These are phyloP conservation scores for Pollenia angustigena DNA, from an alignment of 2,888 invertebrate species.

Conservation along the genomic window DNA sequence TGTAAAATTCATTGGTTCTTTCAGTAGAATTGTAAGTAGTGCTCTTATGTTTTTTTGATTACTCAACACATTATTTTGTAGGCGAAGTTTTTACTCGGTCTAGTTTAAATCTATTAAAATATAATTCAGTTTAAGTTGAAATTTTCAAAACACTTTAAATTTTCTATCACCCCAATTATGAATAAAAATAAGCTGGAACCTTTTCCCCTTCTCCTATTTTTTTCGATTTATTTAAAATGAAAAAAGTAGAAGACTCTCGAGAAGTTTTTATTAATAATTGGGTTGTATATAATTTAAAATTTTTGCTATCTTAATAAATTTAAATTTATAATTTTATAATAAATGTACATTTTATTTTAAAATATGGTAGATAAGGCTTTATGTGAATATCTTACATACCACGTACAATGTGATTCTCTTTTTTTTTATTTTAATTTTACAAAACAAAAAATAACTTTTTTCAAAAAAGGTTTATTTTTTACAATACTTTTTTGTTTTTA, in stretches of 20 bases:
- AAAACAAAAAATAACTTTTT: background rate
- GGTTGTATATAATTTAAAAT: too few species aligned
- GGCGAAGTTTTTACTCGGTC: too few species aligned
- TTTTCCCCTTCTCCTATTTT: too few species aligned
- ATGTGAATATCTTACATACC: constrained; percentile 11
- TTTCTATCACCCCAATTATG: background rate
- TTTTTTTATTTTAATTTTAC: background rate
- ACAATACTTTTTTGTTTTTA: constrained; percentile 9
- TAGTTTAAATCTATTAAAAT: background rate
- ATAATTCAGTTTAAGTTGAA: background rate
- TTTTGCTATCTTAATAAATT: too few species aligned
- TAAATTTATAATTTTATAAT: background rate
- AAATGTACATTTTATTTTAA: constrained; percentile 5
- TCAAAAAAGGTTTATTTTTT: constrained; percentile 7
- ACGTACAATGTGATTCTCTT: constrained; percentile 40
- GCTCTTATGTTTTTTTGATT: too few species aligned
- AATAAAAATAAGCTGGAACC: too few species aligned
- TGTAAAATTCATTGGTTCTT: too few species aligned
- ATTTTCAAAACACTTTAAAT: constrained; percentile 10
- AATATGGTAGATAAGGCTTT: constrained; percentile 26
- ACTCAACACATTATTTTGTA: too few species aligned
- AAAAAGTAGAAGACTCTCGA: too few species aligned
- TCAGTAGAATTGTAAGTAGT: too few species aligned
- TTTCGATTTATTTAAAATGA: too few species aligned
- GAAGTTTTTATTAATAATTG: too few species aligned